These are phyloP conservation scores for Eufriesea mexicana DNA, from an alignment of 1,140 invertebrate genomes.

Conservation along the genomic window DNA sequence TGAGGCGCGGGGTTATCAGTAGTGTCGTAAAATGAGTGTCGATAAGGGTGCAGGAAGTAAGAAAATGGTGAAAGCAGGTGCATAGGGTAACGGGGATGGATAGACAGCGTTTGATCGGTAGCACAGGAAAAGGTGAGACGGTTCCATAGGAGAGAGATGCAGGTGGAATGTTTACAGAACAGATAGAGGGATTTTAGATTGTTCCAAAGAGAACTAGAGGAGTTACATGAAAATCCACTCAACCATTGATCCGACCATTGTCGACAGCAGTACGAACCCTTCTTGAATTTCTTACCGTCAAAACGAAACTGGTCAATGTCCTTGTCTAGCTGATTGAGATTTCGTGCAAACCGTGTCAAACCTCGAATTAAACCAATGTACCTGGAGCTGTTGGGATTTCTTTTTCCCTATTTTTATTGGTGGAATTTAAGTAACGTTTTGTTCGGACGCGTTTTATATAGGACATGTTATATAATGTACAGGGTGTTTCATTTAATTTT, in stretches of 20 bases:
- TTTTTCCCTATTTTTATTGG: too few species aligned
- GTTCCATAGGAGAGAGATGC: slow-evolving; percentile 9
- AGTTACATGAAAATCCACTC: slow-evolving; percentile 60
- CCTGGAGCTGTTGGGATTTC: background rate
- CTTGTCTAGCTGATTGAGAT: background rate
- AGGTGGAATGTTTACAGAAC: slow-evolving; percentile 15
- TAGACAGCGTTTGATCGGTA: slow-evolving; percentile 70
- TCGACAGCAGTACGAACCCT: background rate
- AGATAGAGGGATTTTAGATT: slow-evolving; percentile 9
- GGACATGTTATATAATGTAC: too few species aligned
- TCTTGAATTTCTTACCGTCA: slow-evolving; percentile 1
- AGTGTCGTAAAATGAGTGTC: background rate
- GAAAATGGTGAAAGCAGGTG: background rate
- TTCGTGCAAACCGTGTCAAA: background rate
- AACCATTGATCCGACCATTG: slow-evolving; percentile 9
- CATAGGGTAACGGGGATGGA: slow-evolving; percentile 36
- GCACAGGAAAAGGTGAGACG: slow-evolving; percentile 17
- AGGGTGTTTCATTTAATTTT: too few species aligned
- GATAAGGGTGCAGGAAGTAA: background rate
- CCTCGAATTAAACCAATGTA: background rate
- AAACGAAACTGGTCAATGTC: background rate
- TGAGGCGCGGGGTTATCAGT: background rate
- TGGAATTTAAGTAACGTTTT: too few species aligned
- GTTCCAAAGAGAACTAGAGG: background rate
- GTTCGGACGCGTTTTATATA: too few species aligned